Evolutionary conservation across 2,113 vertebrate genomes (phyloP), one percentile per base, ranked within the genome.

Genomic region (Megaleporinus macrocephalus): DNA sequence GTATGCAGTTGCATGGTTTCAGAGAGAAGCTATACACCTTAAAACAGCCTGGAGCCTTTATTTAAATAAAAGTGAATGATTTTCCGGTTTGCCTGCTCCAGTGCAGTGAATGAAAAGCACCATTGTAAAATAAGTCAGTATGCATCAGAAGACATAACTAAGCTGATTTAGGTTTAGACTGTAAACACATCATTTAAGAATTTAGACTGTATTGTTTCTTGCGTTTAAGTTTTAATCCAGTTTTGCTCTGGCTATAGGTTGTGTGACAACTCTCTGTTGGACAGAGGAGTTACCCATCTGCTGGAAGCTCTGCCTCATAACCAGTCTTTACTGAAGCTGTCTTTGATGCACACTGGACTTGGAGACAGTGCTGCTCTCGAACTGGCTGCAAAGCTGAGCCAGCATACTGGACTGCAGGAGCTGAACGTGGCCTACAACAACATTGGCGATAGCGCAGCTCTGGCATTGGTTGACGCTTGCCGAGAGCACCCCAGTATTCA

Each of bases 361-460:
- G 96, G 95, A 0, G 96, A 98, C 74, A 12, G 41, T 10, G 95
- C 93, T 0, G 90, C 95, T 0, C 71, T 92, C 26, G 79, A 95
- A 74, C 90, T 99, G 81, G 94, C 96, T 13, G 73, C 86, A 57
- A 91, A 86, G 55, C 92, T 99, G 76, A 86, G 90, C 13, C 20
- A 84, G 10, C 96, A 96, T 84, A 73, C 55, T 1, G 89, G 91
- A 5, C 93, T 99, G 2, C 91, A 92, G 92, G 96, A 98, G 86
- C 93, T 99, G 77, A 97, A 98, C 0, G 95, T 99, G 84, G 97
- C 97, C 85, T 97, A 97, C 86, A 99, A 99, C 63, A 94, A 94
- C 4, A 95, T 98, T 0, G 95, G 96, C 0, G 96, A 99, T 81
- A 1, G 66, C 0, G 94, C 95, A 0, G 97, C 97, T 1, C 88